Evolutionary conservation across 2,888 invertebrate species (phyloP), one percentile per base, ranked within the genome.

Genomic region (Lydus trimaculatus): DNA sequence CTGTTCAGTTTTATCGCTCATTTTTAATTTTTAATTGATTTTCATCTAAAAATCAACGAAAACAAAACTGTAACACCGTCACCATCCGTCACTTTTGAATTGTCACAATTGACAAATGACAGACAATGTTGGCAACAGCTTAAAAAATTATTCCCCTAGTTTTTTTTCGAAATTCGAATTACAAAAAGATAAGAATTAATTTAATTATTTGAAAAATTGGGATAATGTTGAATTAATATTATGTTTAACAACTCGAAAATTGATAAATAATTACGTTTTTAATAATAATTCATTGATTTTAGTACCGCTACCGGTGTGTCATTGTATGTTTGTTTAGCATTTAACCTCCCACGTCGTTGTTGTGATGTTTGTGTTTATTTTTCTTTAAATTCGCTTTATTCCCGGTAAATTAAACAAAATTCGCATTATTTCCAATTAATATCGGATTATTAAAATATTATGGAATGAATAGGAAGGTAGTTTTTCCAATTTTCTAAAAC

Each of bases 1-100:
- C 84, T 89, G 91, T 83, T 87, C 87, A 84, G 89, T 73, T 75
- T 81, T 81, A 79, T 82, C 81, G 63, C 73, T 74, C 81, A 81
- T 82, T 69, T 64, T 72, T 0, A 52, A 2, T n/a, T 31, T 64
- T 69, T 39, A 5, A 43, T 39, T 15, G 13, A 43, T 23, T 62
- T 39, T 33, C 17, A 17, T n/a, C 5, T 17, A 43, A 13, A 7
- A 43, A 43, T 5, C 43, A 43, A n/a, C 6, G 17, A 43, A n/a
- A 43, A 13, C 0, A 15, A 13, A 43, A n/a, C 28, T 4, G 28
- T 3, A 43, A 43, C n/a, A 43, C n/a, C 0, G 43, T 17, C 17
- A 4, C n/a, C n/a, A n/a, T n/a, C n/a, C 17, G 43, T 43, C 43
- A 43, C n/a, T 43, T 43, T 43, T n/a, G 0, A 43, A 43, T n/a